phyloP scores from a whole-genome alignment of 2,113 vertebrate genomes.

The Hyperopisus bebe region DNA sequence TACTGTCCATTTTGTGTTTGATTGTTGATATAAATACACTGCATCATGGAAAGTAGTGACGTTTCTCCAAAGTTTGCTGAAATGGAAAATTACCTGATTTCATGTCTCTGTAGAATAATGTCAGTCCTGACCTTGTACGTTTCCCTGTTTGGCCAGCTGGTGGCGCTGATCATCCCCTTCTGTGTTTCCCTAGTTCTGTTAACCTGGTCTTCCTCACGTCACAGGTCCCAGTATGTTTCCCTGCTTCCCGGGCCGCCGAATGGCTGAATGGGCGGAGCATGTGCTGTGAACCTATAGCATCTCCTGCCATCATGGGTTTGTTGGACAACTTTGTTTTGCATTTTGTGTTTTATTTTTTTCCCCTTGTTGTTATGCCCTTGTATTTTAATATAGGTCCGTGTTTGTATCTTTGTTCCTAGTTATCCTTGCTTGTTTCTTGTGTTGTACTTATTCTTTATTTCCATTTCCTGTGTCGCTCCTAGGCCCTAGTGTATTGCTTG shows the following conservation, averaged over 20 bases:
- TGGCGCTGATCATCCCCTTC: no score
- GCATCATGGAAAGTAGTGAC: no score
- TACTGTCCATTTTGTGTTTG: no score
- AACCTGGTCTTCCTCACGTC: no score
- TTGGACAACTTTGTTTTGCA: neutral
- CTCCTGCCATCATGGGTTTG: neutral
- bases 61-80: no score
- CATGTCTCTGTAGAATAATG: neutral
- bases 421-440: neutral
- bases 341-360: neutral
- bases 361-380: neutral
- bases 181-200: no score
- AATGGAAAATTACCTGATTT: neutral
- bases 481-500: neutral
- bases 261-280: no score
- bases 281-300: no score
- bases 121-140: neutral
- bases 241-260: no score
- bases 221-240: no score
- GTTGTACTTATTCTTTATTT: neutral
- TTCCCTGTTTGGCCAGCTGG: no score
- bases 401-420: neutral
- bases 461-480: neutral
- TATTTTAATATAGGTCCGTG: neutral
- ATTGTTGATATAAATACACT: no score